A percentile compares a stretch with the other conserved stretches of the same genome.
Evolutionary conservation across 1,140 invertebrate genomes (phyloP).

Genomic region (Ceratina australensis): DNA sequence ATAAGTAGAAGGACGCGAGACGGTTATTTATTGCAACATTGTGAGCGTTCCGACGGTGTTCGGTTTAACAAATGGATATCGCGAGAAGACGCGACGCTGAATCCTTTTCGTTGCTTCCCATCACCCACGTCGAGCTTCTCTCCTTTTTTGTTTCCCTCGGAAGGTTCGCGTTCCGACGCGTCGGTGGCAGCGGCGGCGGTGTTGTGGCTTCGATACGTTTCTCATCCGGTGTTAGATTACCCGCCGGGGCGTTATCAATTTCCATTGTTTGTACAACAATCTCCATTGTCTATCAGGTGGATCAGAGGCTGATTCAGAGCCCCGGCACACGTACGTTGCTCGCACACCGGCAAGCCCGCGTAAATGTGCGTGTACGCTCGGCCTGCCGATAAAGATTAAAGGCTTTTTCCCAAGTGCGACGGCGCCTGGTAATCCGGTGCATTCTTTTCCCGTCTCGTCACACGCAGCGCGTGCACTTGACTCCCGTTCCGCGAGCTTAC

Average conservation of each 20-base stretch:
- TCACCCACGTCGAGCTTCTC: slow-evolving; percentile 55
- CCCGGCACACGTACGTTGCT: slow-evolving; percentile 14
- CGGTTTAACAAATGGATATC: slow-evolving; percentile 37
- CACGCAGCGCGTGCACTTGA: neutral
- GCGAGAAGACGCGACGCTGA: slow-evolving; percentile 24
- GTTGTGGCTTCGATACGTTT: slow-evolving; percentile 76
- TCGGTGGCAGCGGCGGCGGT: slow-evolving; percentile 33
- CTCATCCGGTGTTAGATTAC: slow-evolving; percentile 78
- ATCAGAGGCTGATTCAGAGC: slow-evolving; percentile 49
- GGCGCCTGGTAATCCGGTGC: slow-evolving; percentile 26
- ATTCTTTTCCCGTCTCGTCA: slow-evolving; percentile 29
- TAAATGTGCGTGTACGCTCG: too few species aligned
- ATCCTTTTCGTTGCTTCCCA: slow-evolving; percentile 36
- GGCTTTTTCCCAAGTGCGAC: slow-evolving; percentile 16
- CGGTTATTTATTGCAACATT: slow-evolving; percentile 7
- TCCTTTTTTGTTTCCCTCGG: slow-evolving; percentile 12
- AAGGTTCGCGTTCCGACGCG: neutral
- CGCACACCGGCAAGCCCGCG: neutral
- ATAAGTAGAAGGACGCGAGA: neutral
- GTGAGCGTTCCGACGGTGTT: neutral
- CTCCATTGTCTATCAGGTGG: slow-evolving; percentile 72
- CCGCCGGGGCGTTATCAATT: slow-evolving; percentile 62
- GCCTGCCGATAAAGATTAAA: slow-evolving; percentile 25
- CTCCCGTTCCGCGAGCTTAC: neutral
- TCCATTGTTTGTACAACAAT: slow-evolving; percentile 76